These are phyloP conservation scores for Pterocles burchelli DNA, from an alignment of 2,113 vertebrate genomes.

Conservation along the genomic window DNA sequence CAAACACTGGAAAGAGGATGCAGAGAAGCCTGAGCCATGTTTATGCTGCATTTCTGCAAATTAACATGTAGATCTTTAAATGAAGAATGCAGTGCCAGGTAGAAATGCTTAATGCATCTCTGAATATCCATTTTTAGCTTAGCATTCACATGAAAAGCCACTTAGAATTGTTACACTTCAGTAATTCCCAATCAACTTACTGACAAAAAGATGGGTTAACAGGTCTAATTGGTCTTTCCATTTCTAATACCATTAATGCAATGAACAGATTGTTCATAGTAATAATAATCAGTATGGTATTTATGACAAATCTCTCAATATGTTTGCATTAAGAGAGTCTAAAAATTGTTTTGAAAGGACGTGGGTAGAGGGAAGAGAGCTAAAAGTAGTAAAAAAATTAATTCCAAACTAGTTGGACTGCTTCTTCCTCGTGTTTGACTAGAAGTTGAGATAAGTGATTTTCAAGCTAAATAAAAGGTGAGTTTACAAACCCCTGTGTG, in stretches of 20 bases:
- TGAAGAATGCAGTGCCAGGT: conserved; percentile 15
- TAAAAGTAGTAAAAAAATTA: neutral
- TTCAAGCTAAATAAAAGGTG: neutral
- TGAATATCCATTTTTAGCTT: conserved; percentile 65
- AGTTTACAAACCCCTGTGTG: neutral
- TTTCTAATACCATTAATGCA: conserved; percentile 54
- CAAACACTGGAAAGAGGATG: neutral
- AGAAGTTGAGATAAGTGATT: neutral
- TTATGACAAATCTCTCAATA: conserved; percentile 43
- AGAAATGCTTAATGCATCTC: conserved; percentile 58
- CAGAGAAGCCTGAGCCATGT: neutral
- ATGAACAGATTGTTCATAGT: conserved; percentile 46
- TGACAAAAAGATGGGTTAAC: conserved; percentile 66
- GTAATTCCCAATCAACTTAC: conserved; percentile 62
- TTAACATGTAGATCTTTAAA: conserved; percentile 46
- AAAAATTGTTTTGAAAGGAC: conserved; percentile 13
- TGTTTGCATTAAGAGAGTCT: conserved; percentile 11
- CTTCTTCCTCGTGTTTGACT: neutral
- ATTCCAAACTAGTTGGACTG: neutral
- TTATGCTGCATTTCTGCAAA: conserved; percentile 29
- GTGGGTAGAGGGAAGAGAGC: neutral
- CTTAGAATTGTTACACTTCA: conserved; percentile 50
- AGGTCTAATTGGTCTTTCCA: conserved; percentile 63
- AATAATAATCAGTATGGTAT: conserved; percentile 49
- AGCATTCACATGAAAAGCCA: conserved; percentile 58